phyloP scores from a whole-genome alignment of 2,797 vertebrate genomes.

The Melanogrammus aeglefinus region DNA sequence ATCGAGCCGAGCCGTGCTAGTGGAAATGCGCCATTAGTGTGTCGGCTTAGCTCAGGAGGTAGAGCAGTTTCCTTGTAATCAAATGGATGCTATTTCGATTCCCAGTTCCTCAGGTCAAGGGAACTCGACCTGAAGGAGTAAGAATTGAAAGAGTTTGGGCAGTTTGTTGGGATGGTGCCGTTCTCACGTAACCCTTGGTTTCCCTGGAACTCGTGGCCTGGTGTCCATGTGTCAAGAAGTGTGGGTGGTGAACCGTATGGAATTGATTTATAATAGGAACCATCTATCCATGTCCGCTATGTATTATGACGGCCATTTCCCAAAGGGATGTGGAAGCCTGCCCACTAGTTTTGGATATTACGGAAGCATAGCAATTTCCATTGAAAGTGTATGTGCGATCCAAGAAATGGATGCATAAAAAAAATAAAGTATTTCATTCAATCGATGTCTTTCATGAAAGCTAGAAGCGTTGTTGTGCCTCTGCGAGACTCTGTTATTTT shows the following conservation, averaged over 20 bases:
- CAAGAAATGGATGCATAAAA: background rate
- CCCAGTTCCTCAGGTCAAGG: background rate
- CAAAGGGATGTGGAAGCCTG: background rate
- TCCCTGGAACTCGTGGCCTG: background rate
- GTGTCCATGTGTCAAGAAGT: background rate
- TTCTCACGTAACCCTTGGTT: background rate
- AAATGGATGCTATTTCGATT: too few species aligned
- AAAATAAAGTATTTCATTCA: background rate
- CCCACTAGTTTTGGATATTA: background rate
- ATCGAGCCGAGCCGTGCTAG: too few species aligned
- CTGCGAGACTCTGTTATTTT: too few species aligned
- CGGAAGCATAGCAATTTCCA: background rate
- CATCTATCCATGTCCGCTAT: background rate
- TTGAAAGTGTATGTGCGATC: background rate
- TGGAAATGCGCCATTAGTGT: too few species aligned
- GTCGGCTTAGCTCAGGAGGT: too few species aligned
- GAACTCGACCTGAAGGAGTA: background rate
- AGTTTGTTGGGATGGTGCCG: background rate
- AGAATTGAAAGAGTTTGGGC: background rate
- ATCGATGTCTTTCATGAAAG: too few species aligned
- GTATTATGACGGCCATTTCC: background rate
- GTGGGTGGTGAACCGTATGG: background rate
- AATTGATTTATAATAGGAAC: background rate
- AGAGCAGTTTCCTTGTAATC: too few species aligned
- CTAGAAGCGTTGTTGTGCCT: too few species aligned